Evolutionary conservation across 2,888 invertebrate species (phyloP), one percentile per base, ranked within the genome.

Genomic region (Endotricha flammealis): DNA sequence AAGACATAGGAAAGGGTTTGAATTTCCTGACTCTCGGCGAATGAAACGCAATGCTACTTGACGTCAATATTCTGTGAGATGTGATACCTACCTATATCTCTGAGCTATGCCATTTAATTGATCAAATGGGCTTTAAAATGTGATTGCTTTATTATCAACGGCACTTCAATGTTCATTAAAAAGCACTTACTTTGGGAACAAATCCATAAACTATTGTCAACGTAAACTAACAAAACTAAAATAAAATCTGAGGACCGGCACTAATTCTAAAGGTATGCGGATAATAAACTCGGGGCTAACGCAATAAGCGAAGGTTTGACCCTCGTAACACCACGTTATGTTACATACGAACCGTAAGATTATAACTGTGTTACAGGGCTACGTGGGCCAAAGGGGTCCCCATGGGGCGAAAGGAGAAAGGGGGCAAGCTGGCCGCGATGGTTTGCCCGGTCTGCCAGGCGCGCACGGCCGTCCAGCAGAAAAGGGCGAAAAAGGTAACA

Each of bases 401-500:
- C 83, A 88, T 53, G 91, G 91, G 23, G 81, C 82, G 12, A 93
- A 92, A 70, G 93, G 92, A 25, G 92, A 92, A 55, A 86, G 90
- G 14, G 91, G 91, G 1, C 85, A 77, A 37, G 70, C 89, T n/a
- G 93, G 93, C 23, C 87, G 91, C 43, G 91, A 92, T 37, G 94
- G 94, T 2, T 75, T 90, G 25, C 92, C 93, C 16, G 90, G 91
- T 41, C 57, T 89, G 50, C 76, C 89, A 42, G 72, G 89, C 68
- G 57, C 87, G 46, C 74, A 88, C 77, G 70, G 90, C 57, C 70
- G 85, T 48, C 90, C 92, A 34, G 93, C 93, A 6, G 91, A 91
- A 61, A 93, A 93, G 73, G 94, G 94, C 39, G 92, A 91, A 57
- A 92, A 92, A 77, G 91, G 91, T 67, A 90, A 88, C 63, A 57